These are phyloP conservation scores for Serilophus lunatus DNA, from an alignment of 2,113 vertebrate genomes.

Conservation along the genomic window DNA sequence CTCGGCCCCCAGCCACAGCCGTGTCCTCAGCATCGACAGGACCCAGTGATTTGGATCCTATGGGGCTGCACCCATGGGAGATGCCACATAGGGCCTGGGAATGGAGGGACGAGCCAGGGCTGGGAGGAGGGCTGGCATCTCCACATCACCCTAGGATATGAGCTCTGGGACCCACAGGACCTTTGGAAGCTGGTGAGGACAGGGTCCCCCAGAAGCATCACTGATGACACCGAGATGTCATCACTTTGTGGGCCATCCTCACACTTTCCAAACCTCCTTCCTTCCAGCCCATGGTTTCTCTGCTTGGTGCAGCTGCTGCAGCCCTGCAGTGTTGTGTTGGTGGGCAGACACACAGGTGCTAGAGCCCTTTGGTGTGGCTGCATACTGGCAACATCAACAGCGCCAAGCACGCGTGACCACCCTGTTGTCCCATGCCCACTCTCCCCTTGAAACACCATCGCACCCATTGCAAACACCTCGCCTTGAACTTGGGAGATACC, in stretches of 20 bases:
- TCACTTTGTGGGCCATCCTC: fast-evolving
- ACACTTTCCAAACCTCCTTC: neutral
- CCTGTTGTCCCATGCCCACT: neutral
- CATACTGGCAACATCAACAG: fast-evolving
- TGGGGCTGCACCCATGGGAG: neutral
- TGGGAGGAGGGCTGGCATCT: neutral
- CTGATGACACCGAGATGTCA: neutral
- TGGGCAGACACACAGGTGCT: fast-evolving
- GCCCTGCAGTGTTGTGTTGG: neutral
- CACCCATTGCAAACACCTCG: neutral
- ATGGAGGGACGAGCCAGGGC: fast-evolving
- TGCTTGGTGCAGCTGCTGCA: fast-evolving
- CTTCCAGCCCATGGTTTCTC: neutral
- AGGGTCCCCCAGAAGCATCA: neutral
- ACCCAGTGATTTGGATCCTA: neutral
- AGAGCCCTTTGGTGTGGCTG: neutral
- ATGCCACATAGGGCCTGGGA: fast-evolving
- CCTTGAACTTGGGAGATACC: neutral
- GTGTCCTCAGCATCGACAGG: neutral
- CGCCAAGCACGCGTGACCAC: fast-evolving
- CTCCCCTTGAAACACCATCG: neutral
- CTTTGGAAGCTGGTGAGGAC: neutral
- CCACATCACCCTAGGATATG: fast-evolving
- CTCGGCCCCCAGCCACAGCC: slow-evolving; percentile 28
- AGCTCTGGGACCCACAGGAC: neutral